Conservation (phyloP, 2,888 invertebrate species). For the Malthinus flaveolus region DNA sequence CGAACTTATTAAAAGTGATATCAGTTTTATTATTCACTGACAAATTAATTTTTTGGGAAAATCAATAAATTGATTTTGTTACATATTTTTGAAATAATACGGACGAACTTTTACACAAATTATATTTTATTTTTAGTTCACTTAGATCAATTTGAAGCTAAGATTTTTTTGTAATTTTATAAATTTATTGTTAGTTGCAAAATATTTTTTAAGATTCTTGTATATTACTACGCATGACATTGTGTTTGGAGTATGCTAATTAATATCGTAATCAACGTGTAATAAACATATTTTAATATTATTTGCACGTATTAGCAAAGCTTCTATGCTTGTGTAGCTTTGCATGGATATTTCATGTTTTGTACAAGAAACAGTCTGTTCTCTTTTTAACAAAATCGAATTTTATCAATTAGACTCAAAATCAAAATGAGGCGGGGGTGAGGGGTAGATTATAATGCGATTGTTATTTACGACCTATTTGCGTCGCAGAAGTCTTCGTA, state of each 20-base stretch:
- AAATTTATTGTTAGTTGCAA: slow-evolving; percentile 1
- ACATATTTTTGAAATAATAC: too few species aligned
- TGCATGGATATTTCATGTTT: slow-evolving; percentile 12
- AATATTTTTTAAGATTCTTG: slow-evolving; percentile 1
- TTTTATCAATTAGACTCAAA: too few species aligned
- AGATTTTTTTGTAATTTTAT: background rate
- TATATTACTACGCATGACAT: slow-evolving; percentile 5
- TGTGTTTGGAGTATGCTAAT: slow-evolving; percentile 6
- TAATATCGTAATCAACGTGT: slow-evolving; percentile 5
- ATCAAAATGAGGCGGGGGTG: too few species aligned
- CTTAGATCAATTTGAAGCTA: background rate
- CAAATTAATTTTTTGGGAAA: slow-evolving; percentile 2
- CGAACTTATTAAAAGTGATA: background rate
- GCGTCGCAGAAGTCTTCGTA: too few species aligned
- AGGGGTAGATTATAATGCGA: too few species aligned
- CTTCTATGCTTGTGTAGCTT: slow-evolving; percentile 22
- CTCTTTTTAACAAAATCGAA: background rate
- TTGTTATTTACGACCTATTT: too few species aligned
- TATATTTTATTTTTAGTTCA: background rate
- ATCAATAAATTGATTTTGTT: slow-evolving; percentile 1
- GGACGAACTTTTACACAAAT: background rate
- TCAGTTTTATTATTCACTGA: background rate
- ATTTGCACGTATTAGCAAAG: slow-evolving; percentile 15
- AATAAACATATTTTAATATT: background rate
- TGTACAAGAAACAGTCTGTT: slow-evolving; percentile 14